A percentile compares a stretch with the other conserved stretches of the same genome.
Conservation (phyloP, 2,797 vertebrate genomes). For the Poeciliopsis infans region DNA sequence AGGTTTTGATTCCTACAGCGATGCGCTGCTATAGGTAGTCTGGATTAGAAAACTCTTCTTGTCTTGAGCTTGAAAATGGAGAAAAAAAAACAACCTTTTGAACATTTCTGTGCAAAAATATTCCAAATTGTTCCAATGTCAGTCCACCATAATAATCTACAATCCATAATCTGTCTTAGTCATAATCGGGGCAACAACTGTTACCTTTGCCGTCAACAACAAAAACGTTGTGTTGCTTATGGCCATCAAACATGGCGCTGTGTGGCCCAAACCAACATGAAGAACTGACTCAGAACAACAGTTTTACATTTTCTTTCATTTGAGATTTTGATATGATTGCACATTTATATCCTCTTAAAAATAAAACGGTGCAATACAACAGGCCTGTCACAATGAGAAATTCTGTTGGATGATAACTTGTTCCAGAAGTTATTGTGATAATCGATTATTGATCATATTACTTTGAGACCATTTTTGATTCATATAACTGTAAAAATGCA, state of each 20-base stretch:
- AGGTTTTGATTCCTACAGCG: not conserved
- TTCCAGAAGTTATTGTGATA: too few relatives aligned
- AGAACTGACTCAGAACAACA: not conserved
- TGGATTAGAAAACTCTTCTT: not conserved
- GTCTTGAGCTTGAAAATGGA: not conserved
- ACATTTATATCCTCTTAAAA: not conserved
- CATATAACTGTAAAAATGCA: too few relatives aligned
- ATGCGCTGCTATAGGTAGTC: not conserved
- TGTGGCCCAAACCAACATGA: not conserved
- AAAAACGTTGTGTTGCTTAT: not conserved
- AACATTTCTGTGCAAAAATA: not conserved
- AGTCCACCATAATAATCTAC: not conserved
- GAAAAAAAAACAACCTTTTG: not conserved
- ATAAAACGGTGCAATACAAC: not conserved
- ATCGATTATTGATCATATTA: too few relatives aligned
- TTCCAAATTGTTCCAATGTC: not conserved
- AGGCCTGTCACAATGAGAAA: too few relatives aligned
- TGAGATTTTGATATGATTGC: not conserved
- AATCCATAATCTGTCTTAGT: not conserved
- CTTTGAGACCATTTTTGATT: too few relatives aligned
- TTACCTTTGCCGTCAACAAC: not conserved
- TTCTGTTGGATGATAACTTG: too few relatives aligned
- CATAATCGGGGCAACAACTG: not conserved
- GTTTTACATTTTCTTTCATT: too few relatives aligned
- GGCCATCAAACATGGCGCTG: not conserved